phyloP scores from a whole-genome alignment of 1,140 invertebrate species.

The Temnothorax curvispinosus region DNA sequence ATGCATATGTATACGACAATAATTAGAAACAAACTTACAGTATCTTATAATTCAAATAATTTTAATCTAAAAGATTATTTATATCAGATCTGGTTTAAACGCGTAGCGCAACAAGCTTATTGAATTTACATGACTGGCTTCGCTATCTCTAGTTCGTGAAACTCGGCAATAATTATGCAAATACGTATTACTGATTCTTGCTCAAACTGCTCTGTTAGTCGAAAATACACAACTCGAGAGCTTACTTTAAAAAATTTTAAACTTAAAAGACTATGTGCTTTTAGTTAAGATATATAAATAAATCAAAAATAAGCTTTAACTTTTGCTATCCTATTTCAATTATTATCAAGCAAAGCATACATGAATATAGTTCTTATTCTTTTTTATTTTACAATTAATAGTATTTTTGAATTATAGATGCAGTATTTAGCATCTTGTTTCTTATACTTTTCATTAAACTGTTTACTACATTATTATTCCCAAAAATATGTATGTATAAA shows the following conservation, averaged over 20 bases:
- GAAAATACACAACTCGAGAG: not conserved
- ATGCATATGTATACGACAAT: not conserved
- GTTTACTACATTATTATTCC: not conserved
- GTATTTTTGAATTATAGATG: not conserved
- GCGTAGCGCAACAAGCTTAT: not conserved
- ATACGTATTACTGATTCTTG: not conserved
- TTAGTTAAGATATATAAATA: not conserved
- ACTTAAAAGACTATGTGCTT: not conserved
- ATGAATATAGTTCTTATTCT: not conserved
- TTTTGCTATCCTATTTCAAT: not conserved
- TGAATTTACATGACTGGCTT: not conserved
- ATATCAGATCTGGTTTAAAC: not conserved
- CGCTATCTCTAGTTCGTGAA: not conserved
- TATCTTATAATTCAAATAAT: not conserved
- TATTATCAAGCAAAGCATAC: not conserved
- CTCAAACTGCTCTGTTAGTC: not conserved
- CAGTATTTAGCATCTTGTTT: not conserved
- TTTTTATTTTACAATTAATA: not conserved
- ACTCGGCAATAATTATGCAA: not conserved
- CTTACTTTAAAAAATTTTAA: not conserved
- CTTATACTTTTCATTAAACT: not conserved
- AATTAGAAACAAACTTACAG: not conserved
- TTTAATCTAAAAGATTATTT: conserved; percentile 7
- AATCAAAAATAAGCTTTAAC: not conserved
- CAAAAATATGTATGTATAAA: not conserved